Conservation (phyloP, 2,113 vertebrate genomes). For the Varanus salvator region DNA sequence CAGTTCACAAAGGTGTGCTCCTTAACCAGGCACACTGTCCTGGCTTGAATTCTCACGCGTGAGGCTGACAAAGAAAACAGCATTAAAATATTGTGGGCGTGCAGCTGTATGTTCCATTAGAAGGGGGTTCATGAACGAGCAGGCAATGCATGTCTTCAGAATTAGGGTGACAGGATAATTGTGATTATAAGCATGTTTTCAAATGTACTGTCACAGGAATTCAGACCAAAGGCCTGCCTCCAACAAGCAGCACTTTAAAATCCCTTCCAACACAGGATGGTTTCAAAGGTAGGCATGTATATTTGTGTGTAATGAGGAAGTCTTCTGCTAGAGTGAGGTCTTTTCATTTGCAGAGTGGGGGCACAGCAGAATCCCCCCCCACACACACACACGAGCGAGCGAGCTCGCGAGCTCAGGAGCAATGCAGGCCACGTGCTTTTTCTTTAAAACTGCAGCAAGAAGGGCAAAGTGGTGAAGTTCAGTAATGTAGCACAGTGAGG, state of each 20-base stretch:
- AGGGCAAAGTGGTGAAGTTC: background rate
- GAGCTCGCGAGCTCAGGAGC: too few species aligned
- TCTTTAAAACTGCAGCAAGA: background rate
- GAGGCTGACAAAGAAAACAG: fast-evolving
- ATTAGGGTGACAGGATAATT: fast-evolving
- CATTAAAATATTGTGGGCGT: fast-evolving
- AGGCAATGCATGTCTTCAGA: background rate
- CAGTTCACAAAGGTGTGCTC: background rate
- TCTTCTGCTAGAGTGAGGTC: background rate
- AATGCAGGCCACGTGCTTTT: fast-evolving
- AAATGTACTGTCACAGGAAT: fast-evolving
- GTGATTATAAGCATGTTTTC: fast-evolving
- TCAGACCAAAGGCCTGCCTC: background rate
- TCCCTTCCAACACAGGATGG: background rate
- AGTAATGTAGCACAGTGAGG: background rate
- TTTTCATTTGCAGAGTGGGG: background rate
- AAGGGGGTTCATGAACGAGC: background rate
- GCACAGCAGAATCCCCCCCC: background rate
- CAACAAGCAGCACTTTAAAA: fast-evolving
- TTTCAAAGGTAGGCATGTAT: background rate
- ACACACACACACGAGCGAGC: too few species aligned
- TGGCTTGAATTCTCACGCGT: background rate
- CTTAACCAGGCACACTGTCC: background rate
- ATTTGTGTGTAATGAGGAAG: background rate
- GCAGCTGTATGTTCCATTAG: fast-evolving